These are phyloP conservation scores for Scomberomorus guttatus DNA, from an alignment of 2,797 vertebrate species.

Conservation along the genomic window DNA sequence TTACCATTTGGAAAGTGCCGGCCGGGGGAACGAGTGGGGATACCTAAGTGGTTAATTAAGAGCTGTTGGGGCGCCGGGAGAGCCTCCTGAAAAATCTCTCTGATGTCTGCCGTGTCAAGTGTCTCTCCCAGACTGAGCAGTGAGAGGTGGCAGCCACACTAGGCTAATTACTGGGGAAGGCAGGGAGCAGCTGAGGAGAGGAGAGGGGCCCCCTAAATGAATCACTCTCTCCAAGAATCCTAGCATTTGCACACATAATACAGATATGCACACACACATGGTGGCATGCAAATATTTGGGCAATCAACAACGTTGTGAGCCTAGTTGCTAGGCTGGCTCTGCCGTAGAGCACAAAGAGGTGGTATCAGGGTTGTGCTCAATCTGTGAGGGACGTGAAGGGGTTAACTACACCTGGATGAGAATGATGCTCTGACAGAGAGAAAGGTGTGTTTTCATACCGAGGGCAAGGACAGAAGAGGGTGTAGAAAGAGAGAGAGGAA, in stretches of 20 bases:
- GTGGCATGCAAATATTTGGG: constrained; percentile 83
- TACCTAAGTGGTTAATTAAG: constrained; percentile 99
- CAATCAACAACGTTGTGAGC: constrained; percentile 81
- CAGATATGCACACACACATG: constrained; percentile 37
- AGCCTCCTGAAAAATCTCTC: constrained; percentile 98
- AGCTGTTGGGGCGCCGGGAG: constrained; percentile 97
- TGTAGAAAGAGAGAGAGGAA: constrained; percentile 29
- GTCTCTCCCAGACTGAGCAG: constrained; percentile 97
- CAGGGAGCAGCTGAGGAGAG: constrained; percentile 92
- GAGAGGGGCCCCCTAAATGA: constrained; percentile 84
- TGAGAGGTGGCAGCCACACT: constrained; percentile 94
- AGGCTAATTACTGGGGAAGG: constrained; percentile 96
- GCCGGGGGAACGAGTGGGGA: constrained; percentile 93
- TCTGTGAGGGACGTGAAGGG: constrained; percentile 65
- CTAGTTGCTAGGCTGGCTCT: constrained; percentile 48
- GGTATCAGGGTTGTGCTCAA: constrained; percentile 52
- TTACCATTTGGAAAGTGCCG: constrained; percentile 95
- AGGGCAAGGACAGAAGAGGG: constrained; percentile 33
- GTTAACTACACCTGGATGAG: constrained; percentile 79
- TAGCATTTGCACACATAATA: constrained; percentile 52
- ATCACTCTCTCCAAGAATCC: constrained; percentile 81
- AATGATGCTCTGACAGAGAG: constrained; percentile 67
- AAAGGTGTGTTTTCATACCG: constrained; percentile 53
- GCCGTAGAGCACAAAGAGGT: constrained; percentile 63
- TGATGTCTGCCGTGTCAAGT: constrained; percentile 99